Evolutionary conservation across 2,888 invertebrate species (phyloP).

Genomic region (Ormyrus rosae): DNA sequence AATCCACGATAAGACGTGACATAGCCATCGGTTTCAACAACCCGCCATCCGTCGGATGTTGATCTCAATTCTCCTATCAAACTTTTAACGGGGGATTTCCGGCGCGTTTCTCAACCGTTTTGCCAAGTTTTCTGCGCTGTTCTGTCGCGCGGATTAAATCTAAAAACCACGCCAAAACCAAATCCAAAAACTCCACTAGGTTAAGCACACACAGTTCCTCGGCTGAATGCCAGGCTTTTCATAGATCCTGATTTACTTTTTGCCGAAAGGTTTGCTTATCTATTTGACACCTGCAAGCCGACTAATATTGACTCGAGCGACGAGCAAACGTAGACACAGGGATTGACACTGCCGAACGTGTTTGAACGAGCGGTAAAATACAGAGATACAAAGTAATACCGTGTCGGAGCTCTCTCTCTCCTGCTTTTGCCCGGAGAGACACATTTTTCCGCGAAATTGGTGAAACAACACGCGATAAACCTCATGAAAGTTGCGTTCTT

Average conservation of each 20-base stretch:
- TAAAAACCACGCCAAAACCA: slow-evolving; percentile 4
- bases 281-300: slow-evolving; percentile 67
- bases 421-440: not conserved
- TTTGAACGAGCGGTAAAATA: slow-evolving; percentile 46
- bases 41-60: slow-evolving; percentile 2
- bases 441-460: slow-evolving; percentile 34
- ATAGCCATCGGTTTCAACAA: too few species aligned
- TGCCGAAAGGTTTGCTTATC: slow-evolving; percentile 62
- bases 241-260: slow-evolving; percentile 50
- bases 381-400: slow-evolving; percentile 22
- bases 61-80: slow-evolving; percentile 22
- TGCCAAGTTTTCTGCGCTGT: not conserved
- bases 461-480: not conserved
- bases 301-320: slow-evolving; percentile 66
- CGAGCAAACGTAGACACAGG: slow-evolving; percentile 61
- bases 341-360: slow-evolving; percentile 29
- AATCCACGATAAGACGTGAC: too few species aligned
- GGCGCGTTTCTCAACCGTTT: not conserved
- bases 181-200: slow-evolving; percentile 39
- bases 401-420: not conserved
- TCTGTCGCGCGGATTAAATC: slow-evolving; percentile 16
- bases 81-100: not conserved
- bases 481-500: too few species aligned
- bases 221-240: not conserved
- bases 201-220: slow-evolving; percentile 51